phyloP scores from a whole-genome alignment of 2,888 invertebrate species.

The Phaedon cochleariae region DNA sequence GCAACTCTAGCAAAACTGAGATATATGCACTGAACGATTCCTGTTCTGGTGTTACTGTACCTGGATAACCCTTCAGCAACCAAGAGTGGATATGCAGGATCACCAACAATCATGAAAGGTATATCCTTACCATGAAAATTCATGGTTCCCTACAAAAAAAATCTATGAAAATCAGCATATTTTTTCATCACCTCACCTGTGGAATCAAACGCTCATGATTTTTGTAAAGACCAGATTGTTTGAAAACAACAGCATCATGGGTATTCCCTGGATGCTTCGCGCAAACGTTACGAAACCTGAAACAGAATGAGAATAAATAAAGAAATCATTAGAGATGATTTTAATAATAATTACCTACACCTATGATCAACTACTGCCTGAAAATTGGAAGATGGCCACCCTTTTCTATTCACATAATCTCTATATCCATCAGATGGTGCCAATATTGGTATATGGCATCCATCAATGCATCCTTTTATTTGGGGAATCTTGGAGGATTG shows the following conservation, averaged over 20 bases:
- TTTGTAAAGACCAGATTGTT: not conserved
- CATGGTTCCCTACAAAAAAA: not conserved
- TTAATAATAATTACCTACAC: not conserved
- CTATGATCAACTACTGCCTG: conserved; percentile 12
- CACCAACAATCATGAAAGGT: conserved; percentile 21
- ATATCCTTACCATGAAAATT: conserved; percentile 9
- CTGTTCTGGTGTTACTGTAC: not conserved
- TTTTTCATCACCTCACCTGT: not conserved
- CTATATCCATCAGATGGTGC: conserved; percentile 7
- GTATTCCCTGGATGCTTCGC: not conserved
- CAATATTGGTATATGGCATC: conserved; percentile 10
- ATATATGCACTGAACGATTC: not conserved
- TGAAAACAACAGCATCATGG: not conserved
- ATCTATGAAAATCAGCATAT: not conserved
- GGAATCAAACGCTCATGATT: not conserved
- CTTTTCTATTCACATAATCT: conserved; percentile 15
- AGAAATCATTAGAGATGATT: no score
- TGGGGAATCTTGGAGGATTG: conserved; percentile 8
- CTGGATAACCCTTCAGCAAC: conserved; percentile 14
- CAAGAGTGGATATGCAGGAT: conserved; percentile 26
- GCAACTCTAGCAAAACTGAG: conserved; percentile 9
- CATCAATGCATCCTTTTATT: conserved; percentile 16
- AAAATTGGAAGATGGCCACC: conserved; percentile 14
- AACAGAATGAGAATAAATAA: no score
- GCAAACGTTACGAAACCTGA: not conserved